These are phyloP conservation scores for Pararge aegeria DNA, from an alignment of 1,140 invertebrate genomes.

Conservation along the genomic window DNA sequence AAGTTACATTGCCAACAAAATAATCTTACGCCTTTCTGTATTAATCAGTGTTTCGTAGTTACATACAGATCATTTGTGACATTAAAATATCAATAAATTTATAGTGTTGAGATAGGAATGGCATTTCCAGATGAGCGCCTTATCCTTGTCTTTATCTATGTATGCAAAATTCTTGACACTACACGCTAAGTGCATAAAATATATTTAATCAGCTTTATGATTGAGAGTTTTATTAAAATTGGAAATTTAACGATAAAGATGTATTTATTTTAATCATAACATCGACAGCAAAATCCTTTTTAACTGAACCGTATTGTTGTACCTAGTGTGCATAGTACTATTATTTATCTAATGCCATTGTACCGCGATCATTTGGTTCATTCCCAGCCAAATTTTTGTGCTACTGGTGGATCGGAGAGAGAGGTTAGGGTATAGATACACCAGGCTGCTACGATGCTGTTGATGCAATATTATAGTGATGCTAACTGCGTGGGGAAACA, in stretches of 20 bases:
- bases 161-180: constrained; percentile 58
- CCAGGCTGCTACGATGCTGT: too few relatives aligned
- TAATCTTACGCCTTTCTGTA: constrained; percentile 38
- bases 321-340: too few relatives aligned
- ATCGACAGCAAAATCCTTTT: neutral
- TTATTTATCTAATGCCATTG: too few relatives aligned
- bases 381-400: too few relatives aligned
- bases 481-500: too few relatives aligned
- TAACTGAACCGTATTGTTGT: too few relatives aligned
- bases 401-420: too few relatives aligned
- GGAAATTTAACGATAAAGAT: neutral
- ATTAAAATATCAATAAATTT: constrained; percentile 80
- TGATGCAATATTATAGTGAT: too few relatives aligned
- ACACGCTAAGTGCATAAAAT: constrained; percentile 39
- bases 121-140: constrained; percentile 55
- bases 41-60: constrained; percentile 51
- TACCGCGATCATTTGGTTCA: too few relatives aligned
- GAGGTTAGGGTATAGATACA: too few relatives aligned
- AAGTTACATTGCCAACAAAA: constrained; percentile 16
- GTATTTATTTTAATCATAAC: neutral
- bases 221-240: constrained; percentile 12
- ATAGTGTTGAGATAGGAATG: constrained; percentile 71
- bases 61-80: constrained; percentile 79
- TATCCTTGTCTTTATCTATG: constrained; percentile 58
- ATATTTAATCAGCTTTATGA: constrained; percentile 32